phyloP scores from a whole-genome alignment of 37 sponge, comb jelly and placozoan genomes.

The Aplysina aerophoba region DNA sequence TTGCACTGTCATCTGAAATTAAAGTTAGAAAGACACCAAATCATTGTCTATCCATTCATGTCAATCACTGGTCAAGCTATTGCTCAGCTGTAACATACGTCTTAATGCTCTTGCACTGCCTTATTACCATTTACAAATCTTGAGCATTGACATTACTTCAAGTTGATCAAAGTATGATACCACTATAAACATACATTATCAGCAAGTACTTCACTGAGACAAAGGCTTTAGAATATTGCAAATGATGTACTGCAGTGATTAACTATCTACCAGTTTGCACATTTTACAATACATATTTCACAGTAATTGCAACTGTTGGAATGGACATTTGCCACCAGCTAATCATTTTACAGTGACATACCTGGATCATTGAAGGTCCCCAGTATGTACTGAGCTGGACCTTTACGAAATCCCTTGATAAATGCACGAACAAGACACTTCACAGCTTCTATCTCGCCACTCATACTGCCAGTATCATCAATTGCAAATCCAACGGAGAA shows the following conservation, averaged over 20 bases:
- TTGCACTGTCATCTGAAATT: neutral
- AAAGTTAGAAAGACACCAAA: neutral
- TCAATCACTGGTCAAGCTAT: neutral
- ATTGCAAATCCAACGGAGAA: constrained; percentile 22
- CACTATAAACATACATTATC: no score
- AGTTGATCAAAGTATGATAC: no score
- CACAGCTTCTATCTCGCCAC: neutral
- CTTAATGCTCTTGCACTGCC: no score
- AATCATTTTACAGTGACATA: neutral
- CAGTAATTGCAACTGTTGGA: no score
- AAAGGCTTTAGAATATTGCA: no score
- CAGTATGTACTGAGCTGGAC: constrained; percentile 25
- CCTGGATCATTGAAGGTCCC: constrained; percentile 34
- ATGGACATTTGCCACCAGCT: neutral
- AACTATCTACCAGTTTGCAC: no score
- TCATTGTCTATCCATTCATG: neutral
- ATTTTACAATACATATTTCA: no score
- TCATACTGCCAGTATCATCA: constrained; percentile 32
- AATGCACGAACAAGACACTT: constrained; percentile 29
- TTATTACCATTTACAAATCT: no score
- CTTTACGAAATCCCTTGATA: neutral
- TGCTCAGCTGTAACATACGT: no score
- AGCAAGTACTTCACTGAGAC: no score
- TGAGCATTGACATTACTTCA: no score
- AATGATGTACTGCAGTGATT: no score